phyloP scores from a whole-genome alignment of 2,888 invertebrate genomes.

The Trichogramma dendrolimi region DNA sequence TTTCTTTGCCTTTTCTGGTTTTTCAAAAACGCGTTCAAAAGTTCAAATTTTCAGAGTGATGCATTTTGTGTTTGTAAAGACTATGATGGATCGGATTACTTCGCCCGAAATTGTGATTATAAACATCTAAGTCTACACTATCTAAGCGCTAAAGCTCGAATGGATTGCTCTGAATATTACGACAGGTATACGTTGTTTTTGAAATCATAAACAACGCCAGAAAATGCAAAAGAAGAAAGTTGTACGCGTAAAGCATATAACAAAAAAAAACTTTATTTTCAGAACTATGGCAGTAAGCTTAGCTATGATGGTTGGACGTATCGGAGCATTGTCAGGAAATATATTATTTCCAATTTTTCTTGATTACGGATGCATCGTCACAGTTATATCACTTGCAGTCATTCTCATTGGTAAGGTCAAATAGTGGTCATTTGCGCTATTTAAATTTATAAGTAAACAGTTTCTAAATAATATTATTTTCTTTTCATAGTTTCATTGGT shows the following conservation, averaged over 20 bases:
- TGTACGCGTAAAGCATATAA: neutral
- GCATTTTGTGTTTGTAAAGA: no score
- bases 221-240: no score
- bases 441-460: neutral
- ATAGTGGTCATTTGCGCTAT: neutral
- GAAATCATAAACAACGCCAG: no score
- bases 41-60: no score
- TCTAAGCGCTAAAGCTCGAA: no score
- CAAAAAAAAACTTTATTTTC: slow-evolving; percentile 8
- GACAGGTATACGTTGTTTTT: no score
- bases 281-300: slow-evolving; percentile 51
- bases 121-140: no score
- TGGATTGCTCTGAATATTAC: no score
- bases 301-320: slow-evolving; percentile 46
- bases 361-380: slow-evolving; percentile 39
- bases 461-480: neutral
- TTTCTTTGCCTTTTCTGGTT: no score
- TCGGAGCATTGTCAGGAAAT: slow-evolving; percentile 47
- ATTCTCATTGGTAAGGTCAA: slow-evolving; percentile 37
- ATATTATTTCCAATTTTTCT: slow-evolving; percentile 46
- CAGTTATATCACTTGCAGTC: slow-evolving; percentile 36
- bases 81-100: no score
- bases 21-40: no score
- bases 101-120: no score
- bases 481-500: slow-evolving; percentile 15